Conservation (phyloP, 2,888 invertebrate genomes). For the Euphydryas editha region DNA sequence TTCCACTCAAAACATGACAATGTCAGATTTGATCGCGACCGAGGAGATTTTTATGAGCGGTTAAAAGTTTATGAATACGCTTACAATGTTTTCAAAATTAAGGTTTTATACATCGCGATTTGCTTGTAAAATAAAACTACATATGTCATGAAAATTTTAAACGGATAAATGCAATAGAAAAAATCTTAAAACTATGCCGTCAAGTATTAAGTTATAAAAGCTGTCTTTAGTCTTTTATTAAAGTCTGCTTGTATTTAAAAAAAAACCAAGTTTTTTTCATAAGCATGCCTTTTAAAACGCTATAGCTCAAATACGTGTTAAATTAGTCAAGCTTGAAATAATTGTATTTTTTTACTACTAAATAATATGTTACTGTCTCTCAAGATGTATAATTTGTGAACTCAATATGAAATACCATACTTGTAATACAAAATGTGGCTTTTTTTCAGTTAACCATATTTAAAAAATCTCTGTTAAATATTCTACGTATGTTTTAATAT, state of each 20-base stretch:
- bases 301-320: constrained; percentile 6
- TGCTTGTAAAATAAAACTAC: constrained; percentile 40
- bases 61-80: constrained; percentile 67
- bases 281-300: constrained; percentile 15
- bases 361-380: background rate
- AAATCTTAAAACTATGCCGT: constrained; percentile 32
- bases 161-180: constrained; percentile 29
- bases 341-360: background rate
- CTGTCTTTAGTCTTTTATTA: no score
- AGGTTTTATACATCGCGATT: constrained; percentile 38
- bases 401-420: no score
- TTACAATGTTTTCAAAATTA: constrained; percentile 47
- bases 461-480: background rate
- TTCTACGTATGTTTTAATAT: background rate
- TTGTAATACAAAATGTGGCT: no score
- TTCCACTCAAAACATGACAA: constrained; percentile 69
- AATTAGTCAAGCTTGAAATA: background rate
- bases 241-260: constrained; percentile 30
- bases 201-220: constrained; percentile 24
- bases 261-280: constrained; percentile 20
- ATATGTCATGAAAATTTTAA: constrained; percentile 34
- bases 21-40: constrained; percentile 67
- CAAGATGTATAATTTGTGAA: background rate
- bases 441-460: background rate
- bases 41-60: constrained; percentile 61